Conservation (phyloP, 2,888 invertebrate genomes). For the Gerosis bhagava region DNA sequence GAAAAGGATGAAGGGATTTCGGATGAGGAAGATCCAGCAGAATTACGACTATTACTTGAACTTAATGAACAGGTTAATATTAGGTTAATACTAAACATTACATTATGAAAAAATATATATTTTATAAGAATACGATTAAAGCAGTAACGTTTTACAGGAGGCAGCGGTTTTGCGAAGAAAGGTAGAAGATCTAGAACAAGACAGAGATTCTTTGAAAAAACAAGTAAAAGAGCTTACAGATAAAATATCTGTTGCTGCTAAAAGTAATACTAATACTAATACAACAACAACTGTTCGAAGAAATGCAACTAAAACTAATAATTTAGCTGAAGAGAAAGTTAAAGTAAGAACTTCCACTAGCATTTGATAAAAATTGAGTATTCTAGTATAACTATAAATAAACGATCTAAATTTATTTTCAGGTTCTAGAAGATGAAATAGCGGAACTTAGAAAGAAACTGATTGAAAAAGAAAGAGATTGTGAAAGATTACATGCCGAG, state of each 20-base stretch:
- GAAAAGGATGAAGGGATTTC: slow-evolving; percentile 89
- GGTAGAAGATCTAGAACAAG: slow-evolving; percentile 91
- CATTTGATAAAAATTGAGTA: too few relatives aligned
- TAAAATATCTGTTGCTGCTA: slow-evolving; percentile 80
- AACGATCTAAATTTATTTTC: background rate
- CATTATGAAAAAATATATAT: too few relatives aligned
- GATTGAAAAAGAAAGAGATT: slow-evolving; percentile 91
- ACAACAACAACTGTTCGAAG: slow-evolving; percentile 54
- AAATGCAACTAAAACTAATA: slow-evolving; percentile 63
- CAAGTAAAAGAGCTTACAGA: slow-evolving; percentile 91
- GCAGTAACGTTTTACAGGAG: slow-evolving; percentile 81
- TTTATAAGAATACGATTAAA: too few relatives aligned
- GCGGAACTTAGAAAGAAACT: slow-evolving; percentile 88
- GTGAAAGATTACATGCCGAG: slow-evolving; percentile 89
- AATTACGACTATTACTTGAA: slow-evolving; percentile 92
- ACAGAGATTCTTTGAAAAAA: slow-evolving; percentile 87
- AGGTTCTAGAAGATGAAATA: slow-evolving; percentile 88
- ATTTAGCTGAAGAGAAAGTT: slow-evolving; percentile 85
- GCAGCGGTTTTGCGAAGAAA: slow-evolving; percentile 91
- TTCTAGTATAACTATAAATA: too few relatives aligned
- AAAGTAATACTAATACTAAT: slow-evolving; percentile 54
- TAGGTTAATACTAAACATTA: too few relatives aligned
- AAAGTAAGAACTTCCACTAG: too few relatives aligned
- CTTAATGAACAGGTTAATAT: slow-evolving; percentile 92
- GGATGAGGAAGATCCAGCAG: slow-evolving; percentile 91